phyloP scores from a whole-genome alignment of 2,113 vertebrate genomes.

The Copsychus sechellarum region DNA sequence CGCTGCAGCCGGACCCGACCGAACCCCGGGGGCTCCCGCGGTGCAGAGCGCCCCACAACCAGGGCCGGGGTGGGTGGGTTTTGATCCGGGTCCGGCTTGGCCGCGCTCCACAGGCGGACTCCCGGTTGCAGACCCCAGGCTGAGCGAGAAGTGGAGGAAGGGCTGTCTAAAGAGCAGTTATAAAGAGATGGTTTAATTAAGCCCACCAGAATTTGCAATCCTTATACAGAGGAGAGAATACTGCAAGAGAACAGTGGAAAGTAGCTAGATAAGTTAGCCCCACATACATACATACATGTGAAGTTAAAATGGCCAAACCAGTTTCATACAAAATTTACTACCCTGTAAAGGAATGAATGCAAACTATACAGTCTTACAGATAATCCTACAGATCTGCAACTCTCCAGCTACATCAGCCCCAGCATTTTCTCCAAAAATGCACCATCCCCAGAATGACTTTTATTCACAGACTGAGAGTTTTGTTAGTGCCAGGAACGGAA shows the following conservation, averaged over 20 bases:
- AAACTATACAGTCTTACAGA: background rate
- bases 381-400: background rate
- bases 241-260: background rate
- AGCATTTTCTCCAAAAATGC: background rate
- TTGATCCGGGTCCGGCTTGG: background rate
- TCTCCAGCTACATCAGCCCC: background rate
- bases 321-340: background rate
- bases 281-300: accelerated
- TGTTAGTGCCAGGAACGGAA: background rate
- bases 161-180: background rate
- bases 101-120: background rate
- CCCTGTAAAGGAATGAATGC: accelerated
- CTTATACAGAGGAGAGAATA: background rate
- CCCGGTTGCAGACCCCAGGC: accelerated
- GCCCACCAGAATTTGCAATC: background rate
- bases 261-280: background rate
- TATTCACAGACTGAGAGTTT: background rate
- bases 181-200: background rate
- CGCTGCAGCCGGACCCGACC: background rate
- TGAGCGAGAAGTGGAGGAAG: background rate
- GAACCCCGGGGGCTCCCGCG: background rate
- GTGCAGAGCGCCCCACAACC: no score
- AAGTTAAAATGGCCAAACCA: background rate
- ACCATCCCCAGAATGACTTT: background rate
- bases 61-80: accelerated